Evolutionary conservation across 2,888 invertebrate species (phyloP).

Genomic region (Thysanoteuthis rhombus): DNA sequence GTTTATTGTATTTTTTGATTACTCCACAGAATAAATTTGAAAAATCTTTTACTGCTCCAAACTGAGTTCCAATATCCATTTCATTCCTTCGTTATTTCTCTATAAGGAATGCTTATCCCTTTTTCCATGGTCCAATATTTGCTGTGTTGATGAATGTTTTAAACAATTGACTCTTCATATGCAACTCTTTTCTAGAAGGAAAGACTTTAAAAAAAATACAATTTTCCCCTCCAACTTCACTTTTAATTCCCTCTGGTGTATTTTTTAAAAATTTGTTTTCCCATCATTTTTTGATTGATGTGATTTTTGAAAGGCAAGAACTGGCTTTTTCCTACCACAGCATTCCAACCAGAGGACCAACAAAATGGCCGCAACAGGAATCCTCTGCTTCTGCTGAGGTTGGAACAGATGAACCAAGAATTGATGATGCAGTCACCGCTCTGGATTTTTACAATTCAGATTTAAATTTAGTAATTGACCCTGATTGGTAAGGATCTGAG

Average conservation of each 20-base stretch:
- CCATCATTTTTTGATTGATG: not conserved
- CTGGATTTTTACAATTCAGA: slow-evolving; percentile 32
- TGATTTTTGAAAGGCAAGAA: slow-evolving; percentile 27
- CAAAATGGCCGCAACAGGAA: slow-evolving; percentile 23
- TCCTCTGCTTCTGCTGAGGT: slow-evolving; percentile 12
- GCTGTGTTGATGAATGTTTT: not conserved
- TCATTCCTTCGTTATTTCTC: too few relatives aligned
- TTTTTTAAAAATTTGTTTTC: not conserved
- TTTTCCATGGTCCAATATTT: not conserved
- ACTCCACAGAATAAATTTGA: not conserved
- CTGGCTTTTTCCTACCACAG: slow-evolving; percentile 25
- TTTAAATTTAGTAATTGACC: slow-evolving; percentile 28
- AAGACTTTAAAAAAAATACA: too few relatives aligned
- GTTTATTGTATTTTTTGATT: too few relatives aligned
- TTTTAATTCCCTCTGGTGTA: not conserved
- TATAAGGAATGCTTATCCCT: not conserved
- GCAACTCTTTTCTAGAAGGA: not conserved
- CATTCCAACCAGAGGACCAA: slow-evolving; percentile 1
- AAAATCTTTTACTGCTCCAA: not conserved
- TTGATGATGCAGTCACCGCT: slow-evolving; percentile 25
- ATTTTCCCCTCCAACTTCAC: not conserved
- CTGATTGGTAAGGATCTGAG: slow-evolving; percentile 29
- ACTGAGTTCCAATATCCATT: not conserved
- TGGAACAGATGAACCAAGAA: slow-evolving; percentile 21
- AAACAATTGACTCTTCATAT: not conserved